These are phyloP conservation scores for Spicauda simplicius DNA, from an alignment of 2,888 invertebrate species.

Conservation along the genomic window DNA sequence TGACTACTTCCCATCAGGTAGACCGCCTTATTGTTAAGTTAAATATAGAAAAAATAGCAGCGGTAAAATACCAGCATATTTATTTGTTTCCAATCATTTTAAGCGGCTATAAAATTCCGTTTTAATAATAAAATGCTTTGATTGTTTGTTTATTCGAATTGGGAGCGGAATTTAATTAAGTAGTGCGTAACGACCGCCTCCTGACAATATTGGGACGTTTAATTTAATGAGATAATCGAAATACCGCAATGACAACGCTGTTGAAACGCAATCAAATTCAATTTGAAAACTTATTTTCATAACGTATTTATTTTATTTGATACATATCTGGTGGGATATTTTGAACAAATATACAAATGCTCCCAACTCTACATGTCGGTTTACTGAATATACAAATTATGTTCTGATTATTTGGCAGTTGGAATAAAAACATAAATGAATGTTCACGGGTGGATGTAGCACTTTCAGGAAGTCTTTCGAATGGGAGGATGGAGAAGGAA, in stretches of 20 bases:
- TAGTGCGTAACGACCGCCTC: constrained; percentile 30
- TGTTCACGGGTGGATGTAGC: too few relatives aligned
- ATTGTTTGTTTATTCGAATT: constrained; percentile 28
- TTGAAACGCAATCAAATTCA: constrained; percentile 25
- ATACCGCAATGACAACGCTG: constrained; percentile 27
- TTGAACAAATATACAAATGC: too few relatives aligned
- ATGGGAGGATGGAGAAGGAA: too few relatives aligned
- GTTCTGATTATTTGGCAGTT: too few relatives aligned
- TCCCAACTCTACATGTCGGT: too few relatives aligned
- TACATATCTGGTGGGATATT: too few relatives aligned
- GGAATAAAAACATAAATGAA: too few relatives aligned
- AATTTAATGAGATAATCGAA: constrained; percentile 37
- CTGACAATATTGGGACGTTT: constrained; percentile 35
- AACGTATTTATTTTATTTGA: not conserved
- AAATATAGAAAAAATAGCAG: too few relatives aligned
- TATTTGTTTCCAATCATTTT: constrained; percentile 6
- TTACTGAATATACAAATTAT: too few relatives aligned
- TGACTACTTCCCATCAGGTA: too few relatives aligned
- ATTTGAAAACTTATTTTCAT: constrained; percentile 13
- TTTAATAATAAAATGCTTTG: constrained; percentile 19
- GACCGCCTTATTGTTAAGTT: too few relatives aligned
- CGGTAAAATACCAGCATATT: constrained; percentile 3
- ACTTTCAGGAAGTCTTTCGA: too few relatives aligned
- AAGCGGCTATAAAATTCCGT: constrained; percentile 15
- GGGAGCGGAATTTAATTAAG: constrained; percentile 34